These are phyloP conservation scores for Diplosoma virens DNA, from an alignment of 23 tunicate genomes.

Conservation along the genomic window DNA sequence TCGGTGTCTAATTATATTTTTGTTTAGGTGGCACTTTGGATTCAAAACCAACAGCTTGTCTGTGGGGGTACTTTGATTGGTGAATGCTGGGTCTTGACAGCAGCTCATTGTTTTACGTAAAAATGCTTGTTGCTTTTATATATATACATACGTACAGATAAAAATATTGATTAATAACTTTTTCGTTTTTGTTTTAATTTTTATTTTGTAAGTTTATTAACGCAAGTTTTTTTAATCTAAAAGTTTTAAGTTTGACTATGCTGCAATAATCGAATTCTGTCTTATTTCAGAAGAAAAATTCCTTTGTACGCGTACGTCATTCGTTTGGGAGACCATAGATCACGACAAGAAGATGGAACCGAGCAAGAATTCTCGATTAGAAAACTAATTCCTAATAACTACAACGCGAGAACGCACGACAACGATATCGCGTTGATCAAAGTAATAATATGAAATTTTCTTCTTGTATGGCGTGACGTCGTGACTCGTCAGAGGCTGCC, in stretches of 20 bases:
- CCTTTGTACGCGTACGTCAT: slow-evolving; percentile 26
- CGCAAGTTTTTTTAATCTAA: no score
- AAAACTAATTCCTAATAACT: slow-evolving; percentile 28
- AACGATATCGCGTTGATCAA: slow-evolving; percentile 75
- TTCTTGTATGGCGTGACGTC: background rate
- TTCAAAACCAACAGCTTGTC: slow-evolving; percentile 47
- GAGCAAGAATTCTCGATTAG: slow-evolving; percentile 54
- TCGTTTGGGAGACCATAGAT: slow-evolving; percentile 71
- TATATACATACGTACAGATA: no score
- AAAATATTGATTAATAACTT: no score
- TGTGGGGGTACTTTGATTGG: slow-evolving; percentile 86
- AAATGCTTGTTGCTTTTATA: background rate
- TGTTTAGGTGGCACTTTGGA: slow-evolving; percentile 83
- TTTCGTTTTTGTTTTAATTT: no score
- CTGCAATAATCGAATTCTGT: no score
- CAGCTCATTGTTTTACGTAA: slow-evolving; percentile 88
- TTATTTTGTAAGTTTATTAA: no score
- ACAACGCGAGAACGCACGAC: slow-evolving; percentile 50
- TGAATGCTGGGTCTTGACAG: slow-evolving; percentile 87
- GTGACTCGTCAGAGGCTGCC: no score
- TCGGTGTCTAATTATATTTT: no score
- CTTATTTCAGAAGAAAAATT: background rate
- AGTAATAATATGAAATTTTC: slow-evolving; percentile 12
- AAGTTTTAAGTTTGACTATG: no score
- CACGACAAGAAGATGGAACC: slow-evolving; percentile 43